These are phyloP conservation scores for Epinotia ramella DNA, from an alignment of 2,888 invertebrate genomes.

Conservation along the genomic window DNA sequence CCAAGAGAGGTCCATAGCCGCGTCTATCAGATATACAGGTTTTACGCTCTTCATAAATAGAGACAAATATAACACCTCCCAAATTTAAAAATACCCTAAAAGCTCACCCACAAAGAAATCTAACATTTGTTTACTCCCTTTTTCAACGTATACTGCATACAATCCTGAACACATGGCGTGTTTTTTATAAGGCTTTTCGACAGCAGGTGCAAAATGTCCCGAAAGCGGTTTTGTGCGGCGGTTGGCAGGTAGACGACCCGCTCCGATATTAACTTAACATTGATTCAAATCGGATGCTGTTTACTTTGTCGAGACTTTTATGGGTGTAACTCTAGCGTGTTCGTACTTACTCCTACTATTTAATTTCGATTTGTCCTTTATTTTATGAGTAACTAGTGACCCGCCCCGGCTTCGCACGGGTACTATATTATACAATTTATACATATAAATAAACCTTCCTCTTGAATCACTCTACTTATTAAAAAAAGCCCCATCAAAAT, in stretches of 20 bases:
- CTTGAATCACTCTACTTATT: too few species aligned
- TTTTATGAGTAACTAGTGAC: too few species aligned
- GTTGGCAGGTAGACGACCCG: conserved; percentile 58
- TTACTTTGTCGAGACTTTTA: conserved; percentile 28
- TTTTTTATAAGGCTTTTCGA: conserved; percentile 48
- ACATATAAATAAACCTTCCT: too few species aligned
- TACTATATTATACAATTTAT: too few species aligned
- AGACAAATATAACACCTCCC: neutral
- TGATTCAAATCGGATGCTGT: conserved; percentile 39
- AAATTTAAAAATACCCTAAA: neutral
- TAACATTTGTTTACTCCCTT: neutral
- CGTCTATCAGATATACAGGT: too few species aligned
- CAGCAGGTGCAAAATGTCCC: conserved; percentile 71
- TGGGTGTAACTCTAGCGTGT: conserved; percentile 1
- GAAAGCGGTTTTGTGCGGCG: conserved; percentile 55
- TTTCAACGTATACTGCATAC: conserved; percentile 6
- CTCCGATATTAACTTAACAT: conserved; percentile 46
- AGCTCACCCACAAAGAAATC: neutral
- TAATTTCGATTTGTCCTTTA: neutral
- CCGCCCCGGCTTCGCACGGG: too few species aligned
- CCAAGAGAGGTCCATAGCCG: too few species aligned
- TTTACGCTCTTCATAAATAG: too few species aligned
- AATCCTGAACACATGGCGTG: conserved; percentile 53
- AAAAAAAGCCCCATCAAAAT: too few species aligned
- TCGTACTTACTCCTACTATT: neutral